Evolutionary conservation across 2,113 vertebrate species (phyloP).

Genomic region (Anolis sagrei): DNA sequence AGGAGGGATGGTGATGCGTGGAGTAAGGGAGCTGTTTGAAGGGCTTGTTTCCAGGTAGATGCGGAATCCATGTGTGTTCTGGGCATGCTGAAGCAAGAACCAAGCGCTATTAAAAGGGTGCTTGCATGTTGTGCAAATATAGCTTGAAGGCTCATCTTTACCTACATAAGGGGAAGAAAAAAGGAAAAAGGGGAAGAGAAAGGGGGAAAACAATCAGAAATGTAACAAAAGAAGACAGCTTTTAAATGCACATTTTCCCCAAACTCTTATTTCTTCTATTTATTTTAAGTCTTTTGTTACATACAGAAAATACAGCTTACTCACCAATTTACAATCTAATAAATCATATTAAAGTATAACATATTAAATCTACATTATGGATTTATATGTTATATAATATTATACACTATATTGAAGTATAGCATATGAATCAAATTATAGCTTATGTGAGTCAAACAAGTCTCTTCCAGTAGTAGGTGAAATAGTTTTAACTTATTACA

Average conservation of each 20-base stretch:
- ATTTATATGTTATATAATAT: background rate
- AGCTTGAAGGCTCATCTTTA: slow-evolving; percentile 97
- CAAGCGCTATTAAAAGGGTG: slow-evolving; percentile 98
- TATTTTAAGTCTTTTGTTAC: slow-evolving; percentile 35
- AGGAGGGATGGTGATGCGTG: slow-evolving; percentile 94
- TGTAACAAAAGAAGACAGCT: slow-evolving; percentile 25
- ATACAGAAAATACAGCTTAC: background rate
- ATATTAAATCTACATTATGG: background rate
- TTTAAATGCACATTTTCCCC: slow-evolving; percentile 59
- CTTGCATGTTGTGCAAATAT: slow-evolving; percentile 99
- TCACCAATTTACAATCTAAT: background rate
- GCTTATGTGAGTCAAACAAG: background rate
- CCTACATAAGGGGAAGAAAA: slow-evolving; percentile 83
- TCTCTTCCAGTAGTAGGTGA: background rate
- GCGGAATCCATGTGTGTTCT: slow-evolving; percentile 97
- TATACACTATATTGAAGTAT: background rate
- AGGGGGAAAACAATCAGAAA: slow-evolving; percentile 73
- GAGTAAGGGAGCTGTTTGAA: slow-evolving; percentile 91
- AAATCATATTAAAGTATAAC: background rate
- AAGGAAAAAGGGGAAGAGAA: slow-evolving; percentile 55
- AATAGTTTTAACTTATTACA: background rate
- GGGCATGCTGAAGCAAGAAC: slow-evolving; percentile 98
- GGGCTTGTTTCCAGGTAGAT: slow-evolving; percentile 97
- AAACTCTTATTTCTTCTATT: slow-evolving; percentile 52
- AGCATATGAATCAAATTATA: background rate